Base-by-base conservation (phyloP, 1,140 invertebrate genomes). In the Copidosoma floridanum region DNA sequence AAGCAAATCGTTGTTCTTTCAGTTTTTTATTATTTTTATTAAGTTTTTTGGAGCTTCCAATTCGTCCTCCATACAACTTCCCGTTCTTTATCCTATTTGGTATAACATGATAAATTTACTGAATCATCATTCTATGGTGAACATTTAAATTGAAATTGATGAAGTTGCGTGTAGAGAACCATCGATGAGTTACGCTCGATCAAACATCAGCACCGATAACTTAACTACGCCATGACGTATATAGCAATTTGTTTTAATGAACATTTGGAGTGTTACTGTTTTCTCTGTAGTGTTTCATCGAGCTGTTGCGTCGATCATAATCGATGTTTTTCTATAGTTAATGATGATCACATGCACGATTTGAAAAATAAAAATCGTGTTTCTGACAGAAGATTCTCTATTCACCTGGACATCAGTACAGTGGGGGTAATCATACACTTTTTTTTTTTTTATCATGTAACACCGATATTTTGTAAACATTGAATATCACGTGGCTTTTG, bases 1-100 rank as follows among this genome's bases (percentile, higher is more conserved):
- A 63, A n/a, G 37, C 26, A 32, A 5, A 21, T n/a, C 29, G 24
- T 41, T 37, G 24, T 53, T 14, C 48, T 56, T 61, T 57, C 73
- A 8, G 61, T 29, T 59, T 43, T 62, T 46, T 63, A 29, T 41
- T 16, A 41, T 32, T n/a, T n/a, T n/a, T n/a, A n/a, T n/a, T n/a
- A n/a, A n/a, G n/a, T n/a, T n/a, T n/a, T n/a, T n/a, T n/a, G n/a
- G n/a, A n/a, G n/a, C n/a, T n/a, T n/a, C n/a, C n/a, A n/a, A n/a
- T n/a, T n/a, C n/a, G n/a, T n/a, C n/a, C n/a, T n/a, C n/a, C n/a
- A n/a, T n/a, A n/a, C n/a, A n/a, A n/a, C n/a, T n/a, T n/a, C n/a
- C n/a, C n/a, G n/a, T n/a, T n/a, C n/a, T n/a, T n/a, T n/a, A n/a
- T n/a, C n/a, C n/a, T n/a, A n/a, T n/a, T n/a, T n/a, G n/a, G n/a